Base-by-base conservation (phyloP, 2,888 invertebrate genomes). In the Apamea sordens region DNA sequence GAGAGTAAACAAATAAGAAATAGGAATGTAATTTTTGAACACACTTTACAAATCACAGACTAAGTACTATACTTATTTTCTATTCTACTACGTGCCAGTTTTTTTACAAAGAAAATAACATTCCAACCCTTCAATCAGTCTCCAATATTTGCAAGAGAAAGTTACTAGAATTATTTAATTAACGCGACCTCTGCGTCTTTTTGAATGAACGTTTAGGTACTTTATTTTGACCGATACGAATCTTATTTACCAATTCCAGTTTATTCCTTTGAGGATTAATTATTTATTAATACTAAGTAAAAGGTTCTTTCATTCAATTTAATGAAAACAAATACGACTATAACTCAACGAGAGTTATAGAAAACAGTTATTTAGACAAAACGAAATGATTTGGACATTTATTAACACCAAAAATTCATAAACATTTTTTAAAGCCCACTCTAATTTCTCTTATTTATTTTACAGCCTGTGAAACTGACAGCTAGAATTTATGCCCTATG, bases 261-360 rank as follows among this genome's bases (percentile, higher is more conserved):
- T 76, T 2, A 53, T 76, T 63, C 59, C 32, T 82, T 74, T 82
- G 56, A 82, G 21, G 32, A 21, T 67, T 11, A 4, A 59, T 44
- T n/a, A 21, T 44, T 56, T 59, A 81, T 59, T 24, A 10, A 69
- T 36, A 50, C 18, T 73, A n/a, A 41, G 7, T 41, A 41, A 41
- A 63, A 32, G 13, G 2, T 50, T 18, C 0, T 81, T 73, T 65
- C 11, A n/a, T 7, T 65, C 1, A 28, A 56, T 44, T 32, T 32
- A 2, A 32, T 32, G 32, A 32, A 32, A 32, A 32, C 32, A 32
- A 2, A 32, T 32, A 32, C 3, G 32, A 32, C 32, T 32, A 32
- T 32, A 32, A 32, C 32, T 32, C 32, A 32, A 32, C 32, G 18
- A 41, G 2, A 59, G 18, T 73, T 6, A 28, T 53, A 63, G 2